Evolutionary conservation across 2,113 vertebrate species (phyloP), one percentile per base, ranked within the genome.

Genomic region (Xenopus borealis): DNA sequence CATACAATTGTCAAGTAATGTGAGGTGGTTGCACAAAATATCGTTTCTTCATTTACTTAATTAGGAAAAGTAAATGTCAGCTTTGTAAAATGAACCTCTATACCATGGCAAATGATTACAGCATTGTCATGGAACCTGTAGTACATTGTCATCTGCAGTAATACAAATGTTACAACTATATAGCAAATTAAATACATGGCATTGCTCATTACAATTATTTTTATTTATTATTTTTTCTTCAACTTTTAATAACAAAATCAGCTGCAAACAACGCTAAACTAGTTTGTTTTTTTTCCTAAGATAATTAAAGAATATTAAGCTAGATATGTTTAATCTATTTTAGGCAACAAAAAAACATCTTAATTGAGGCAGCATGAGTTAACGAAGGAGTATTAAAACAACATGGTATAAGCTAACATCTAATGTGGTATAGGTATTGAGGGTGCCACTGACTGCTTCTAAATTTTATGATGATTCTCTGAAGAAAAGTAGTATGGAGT

Each of bases 231-330:
- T 70, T 70, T 77, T n/a, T 77, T 30, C 47, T 23, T 50, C n/a
- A 67, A 67, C 65, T 69, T 77, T 77, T 77, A 77, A 77, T 77
- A 77, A 77, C 33, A 62, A 70, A 77, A 77, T 77, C 67, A 30
- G 74, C 74, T 64, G 74, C 74, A 70, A 70, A 70, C 62, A 57
- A 77, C 70, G 55, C 73, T 62, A 76, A 76, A 77, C 74, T 70
- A 64, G 59, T 77, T 27, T n/a, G n/a, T 52, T 75, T 50, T 62
- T 20, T 55, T 27, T n/a, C 18, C 73, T 47, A 53, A 67, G 74
- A 77, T 77, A 77, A 77, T 77, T 77, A 77, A 77, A 77, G 74
- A 77, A 77, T 77, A 77, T 77, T 77, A 77, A 69, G 74, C 59
- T 67, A 64, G 67, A 77, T 70, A 69, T 16, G 67, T 70, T 67